Conservation (phyloP, 2,113 vertebrate species). For the Sinocyclocheilus rhinocerous region DNA sequence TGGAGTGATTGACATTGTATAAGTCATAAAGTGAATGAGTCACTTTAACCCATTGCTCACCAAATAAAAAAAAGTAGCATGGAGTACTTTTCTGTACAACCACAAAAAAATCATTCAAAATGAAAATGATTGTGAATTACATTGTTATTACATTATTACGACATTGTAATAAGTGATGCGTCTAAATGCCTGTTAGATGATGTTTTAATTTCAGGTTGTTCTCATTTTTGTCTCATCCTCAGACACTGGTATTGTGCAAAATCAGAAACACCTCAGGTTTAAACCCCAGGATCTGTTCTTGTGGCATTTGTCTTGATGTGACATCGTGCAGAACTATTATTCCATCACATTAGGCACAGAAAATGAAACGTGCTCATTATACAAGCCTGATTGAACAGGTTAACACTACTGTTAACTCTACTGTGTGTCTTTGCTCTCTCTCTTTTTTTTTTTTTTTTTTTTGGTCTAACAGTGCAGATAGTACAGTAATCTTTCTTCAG, state of each 20-base stretch:
- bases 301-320: neutral
- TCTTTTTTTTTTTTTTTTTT: neutral
- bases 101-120: neutral
- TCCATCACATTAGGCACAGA: slow-evolving; percentile 24
- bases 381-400: neutral
- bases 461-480: neutral
- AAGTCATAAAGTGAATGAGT: slow-evolving; percentile 11
- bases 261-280: neutral
- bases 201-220: neutral
- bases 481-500: too few relatives aligned
- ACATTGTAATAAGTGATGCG: neutral
- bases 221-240: neutral
- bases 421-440: neutral
- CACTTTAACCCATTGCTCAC: neutral
- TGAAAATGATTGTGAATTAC: neutral
- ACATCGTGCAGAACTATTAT: slow-evolving; percentile 3
- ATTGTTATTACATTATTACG: neutral
- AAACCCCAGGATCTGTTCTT: neutral
- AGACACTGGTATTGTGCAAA: neutral
- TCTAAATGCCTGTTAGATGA: neutral
- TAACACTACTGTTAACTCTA: slow-evolving; percentile 17
- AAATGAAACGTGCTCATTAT: slow-evolving; percentile 19
- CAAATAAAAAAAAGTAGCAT: neutral
- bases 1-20: slow-evolving; percentile 14
- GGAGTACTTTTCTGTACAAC: neutral